A percentile compares a stretch with the other conserved stretches of the same genome.
Evolutionary conservation across 2,888 invertebrate species (phyloP).

Genomic region (Julus scandinavius): DNA sequence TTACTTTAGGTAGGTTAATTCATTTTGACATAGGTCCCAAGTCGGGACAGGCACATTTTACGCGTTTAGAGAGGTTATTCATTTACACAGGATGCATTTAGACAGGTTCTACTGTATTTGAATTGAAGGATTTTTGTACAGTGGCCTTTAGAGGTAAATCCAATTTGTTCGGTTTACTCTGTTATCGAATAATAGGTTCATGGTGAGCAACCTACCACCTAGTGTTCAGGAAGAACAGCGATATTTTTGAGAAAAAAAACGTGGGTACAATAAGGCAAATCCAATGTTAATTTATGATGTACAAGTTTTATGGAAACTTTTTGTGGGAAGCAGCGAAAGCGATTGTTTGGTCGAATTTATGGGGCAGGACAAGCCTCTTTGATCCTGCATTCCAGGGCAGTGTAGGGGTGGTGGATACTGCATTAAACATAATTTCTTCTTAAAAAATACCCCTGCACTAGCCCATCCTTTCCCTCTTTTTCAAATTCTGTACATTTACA

Average conservation of each 20-base stretch:
- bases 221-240: neutral
- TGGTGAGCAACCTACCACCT: neutral
- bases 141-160: neutral
- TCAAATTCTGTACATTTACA: neutral
- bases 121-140: neutral
- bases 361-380: neutral
- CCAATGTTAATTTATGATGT: constrained; percentile 14
- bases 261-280: constrained; percentile 20
- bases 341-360: constrained; percentile 22
- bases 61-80: no score
- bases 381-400: neutral
- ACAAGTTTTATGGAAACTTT: constrained; percentile 15
- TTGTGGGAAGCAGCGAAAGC: neutral
- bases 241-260: neutral
- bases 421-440: neutral
- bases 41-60: no score
- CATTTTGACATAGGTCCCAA: neutral
- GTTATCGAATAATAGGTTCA: neutral
- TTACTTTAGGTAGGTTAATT: no score
- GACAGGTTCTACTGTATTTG: neutral
- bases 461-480: neutral
- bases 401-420: constrained; percentile 14
- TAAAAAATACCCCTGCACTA: neutral
- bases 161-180: neutral
- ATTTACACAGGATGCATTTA: no score